Evolutionary conservation across 2,888 invertebrate species (phyloP).

Genomic region (Steinernema scapterisci): DNA sequence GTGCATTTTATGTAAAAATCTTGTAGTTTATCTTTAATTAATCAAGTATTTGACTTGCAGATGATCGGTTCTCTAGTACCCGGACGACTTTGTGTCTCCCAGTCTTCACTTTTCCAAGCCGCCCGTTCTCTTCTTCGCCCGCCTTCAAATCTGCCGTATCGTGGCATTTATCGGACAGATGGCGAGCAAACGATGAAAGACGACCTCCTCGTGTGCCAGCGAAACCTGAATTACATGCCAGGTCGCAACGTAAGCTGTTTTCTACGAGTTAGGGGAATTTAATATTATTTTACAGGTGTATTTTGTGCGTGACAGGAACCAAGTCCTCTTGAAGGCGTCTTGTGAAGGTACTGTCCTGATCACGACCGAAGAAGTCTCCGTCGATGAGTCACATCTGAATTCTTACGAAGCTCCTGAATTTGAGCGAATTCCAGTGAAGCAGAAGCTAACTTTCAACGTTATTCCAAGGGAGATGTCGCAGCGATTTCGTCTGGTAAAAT

Average conservation of each 20-base stretch:
- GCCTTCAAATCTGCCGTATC: constrained; percentile 61
- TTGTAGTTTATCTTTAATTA: neutral
- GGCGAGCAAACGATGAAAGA: constrained; percentile 56
- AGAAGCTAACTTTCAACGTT: constrained; percentile 50
- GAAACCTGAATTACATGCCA: constrained; percentile 65
- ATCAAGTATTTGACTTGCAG: constrained; percentile 2
- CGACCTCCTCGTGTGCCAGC: constrained; percentile 64
- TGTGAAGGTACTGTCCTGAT: constrained; percentile 66
- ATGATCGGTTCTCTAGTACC: neutral
- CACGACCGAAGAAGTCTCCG: constrained; percentile 54
- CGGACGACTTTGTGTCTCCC: neutral
- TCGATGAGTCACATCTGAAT: constrained; percentile 41
- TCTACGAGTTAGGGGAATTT: neutral
- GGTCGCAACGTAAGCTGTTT: constrained; percentile 66
- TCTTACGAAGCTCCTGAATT: constrained; percentile 23
- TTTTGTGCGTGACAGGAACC: constrained; percentile 33
- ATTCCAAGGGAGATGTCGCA: constrained; percentile 46
- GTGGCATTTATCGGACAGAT: constrained; percentile 62
- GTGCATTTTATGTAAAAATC: neutral
- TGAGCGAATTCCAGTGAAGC: constrained; percentile 35
- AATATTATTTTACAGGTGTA: constrained; percentile 33
- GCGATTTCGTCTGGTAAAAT: constrained; percentile 38
- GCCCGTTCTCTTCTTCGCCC: constrained; percentile 40
- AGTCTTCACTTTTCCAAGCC: neutral
- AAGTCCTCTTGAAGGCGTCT: constrained; percentile 55